Percentiles rank a stretch among this genome's conserved stretches.
Conservation (phyloP, 1,140 invertebrate species). For the Dufourea novaeangliae region DNA sequence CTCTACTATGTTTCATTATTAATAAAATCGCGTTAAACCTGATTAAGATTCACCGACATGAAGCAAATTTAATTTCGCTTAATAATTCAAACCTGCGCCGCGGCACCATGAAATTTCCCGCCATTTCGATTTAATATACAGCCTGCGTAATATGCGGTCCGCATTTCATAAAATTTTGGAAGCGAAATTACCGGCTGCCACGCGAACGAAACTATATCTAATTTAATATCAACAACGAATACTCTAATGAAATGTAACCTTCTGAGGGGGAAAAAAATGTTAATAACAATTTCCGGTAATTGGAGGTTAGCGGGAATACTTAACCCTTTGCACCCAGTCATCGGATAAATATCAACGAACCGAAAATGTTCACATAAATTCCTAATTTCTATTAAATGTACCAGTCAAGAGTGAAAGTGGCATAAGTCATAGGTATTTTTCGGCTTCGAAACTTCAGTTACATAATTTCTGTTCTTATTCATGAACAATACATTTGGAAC, state of each 20-base stretch:
- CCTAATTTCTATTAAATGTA: too few relatives aligned
- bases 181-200: neutral
- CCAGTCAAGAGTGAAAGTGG: too few relatives aligned
- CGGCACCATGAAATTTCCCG: neutral
- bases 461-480: too few relatives aligned
- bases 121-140: neutral
- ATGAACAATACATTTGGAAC: too few relatives aligned
- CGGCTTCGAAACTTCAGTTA: too few relatives aligned
- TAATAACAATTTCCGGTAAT: neutral
- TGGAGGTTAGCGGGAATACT: too few relatives aligned
- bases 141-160: neutral
- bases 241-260: neutral
- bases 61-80: slow-evolving; percentile 1
- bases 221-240: neutral
- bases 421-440: too few relatives aligned
- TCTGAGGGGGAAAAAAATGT: neutral
- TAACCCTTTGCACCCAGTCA: too few relatives aligned
- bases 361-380: too few relatives aligned
- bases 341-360: neutral
- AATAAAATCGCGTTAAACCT: neutral
- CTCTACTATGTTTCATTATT: neutral
- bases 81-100: neutral
- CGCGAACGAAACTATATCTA: neutral
- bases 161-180: slow-evolving; percentile 3
- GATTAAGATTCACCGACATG: neutral